phyloP scores from a whole-genome alignment of 2,113 vertebrate genomes.

The Mormyrus lacerda region DNA sequence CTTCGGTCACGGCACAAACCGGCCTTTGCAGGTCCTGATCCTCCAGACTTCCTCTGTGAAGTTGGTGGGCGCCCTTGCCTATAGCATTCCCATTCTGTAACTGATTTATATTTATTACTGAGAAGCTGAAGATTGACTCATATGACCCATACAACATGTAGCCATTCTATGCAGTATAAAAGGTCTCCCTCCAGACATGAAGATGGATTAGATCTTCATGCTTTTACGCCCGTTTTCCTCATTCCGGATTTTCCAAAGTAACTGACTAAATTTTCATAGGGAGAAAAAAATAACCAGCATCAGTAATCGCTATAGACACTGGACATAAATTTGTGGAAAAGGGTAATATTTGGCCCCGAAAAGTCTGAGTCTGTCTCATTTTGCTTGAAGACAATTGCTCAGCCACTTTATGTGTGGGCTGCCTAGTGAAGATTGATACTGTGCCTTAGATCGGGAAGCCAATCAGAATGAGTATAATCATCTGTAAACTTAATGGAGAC shows the following conservation, averaged over 20 bases:
- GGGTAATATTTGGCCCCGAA: neutral
- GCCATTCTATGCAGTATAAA: neutral
- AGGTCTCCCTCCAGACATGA: neutral
- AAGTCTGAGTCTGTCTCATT: neutral
- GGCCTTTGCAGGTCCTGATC: neutral
- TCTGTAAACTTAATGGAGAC: slow-evolving; percentile 3
- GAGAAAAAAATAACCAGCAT: neutral
- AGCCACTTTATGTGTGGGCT: neutral
- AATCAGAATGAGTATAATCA: neutral
- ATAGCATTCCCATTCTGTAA: neutral
- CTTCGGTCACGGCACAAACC: neutral
- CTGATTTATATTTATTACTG: neutral
- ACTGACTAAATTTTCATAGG: neutral
- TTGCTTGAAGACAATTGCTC: neutral
- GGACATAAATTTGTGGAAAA: neutral
- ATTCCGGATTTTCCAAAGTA: neutral
- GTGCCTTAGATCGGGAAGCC: neutral
- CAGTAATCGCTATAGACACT: neutral
- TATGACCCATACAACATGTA: neutral
- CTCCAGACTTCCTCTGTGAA: neutral
- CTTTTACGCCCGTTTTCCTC: neutral
- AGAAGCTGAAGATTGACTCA: neutral
- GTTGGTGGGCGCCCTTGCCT: no score
- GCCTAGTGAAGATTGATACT: neutral
- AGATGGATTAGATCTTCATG: neutral